These are phyloP conservation scores for Sebastes wilsoni DNA, from an alignment of 2,797 vertebrate species.

Conservation along the genomic window DNA sequence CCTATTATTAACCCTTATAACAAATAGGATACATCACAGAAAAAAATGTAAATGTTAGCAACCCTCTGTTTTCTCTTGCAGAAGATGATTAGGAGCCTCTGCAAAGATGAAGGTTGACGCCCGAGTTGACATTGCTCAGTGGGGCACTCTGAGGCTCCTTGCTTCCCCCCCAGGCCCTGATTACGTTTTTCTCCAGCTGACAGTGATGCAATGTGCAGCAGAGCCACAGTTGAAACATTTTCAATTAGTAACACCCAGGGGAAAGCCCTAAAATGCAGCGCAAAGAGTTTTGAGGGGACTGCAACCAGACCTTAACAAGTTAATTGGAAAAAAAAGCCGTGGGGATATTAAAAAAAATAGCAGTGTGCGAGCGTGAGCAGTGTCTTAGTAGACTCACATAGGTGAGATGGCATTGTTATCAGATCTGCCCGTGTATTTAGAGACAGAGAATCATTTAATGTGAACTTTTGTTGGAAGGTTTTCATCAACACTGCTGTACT, in stretches of 20 bases:
- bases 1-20: background rate
- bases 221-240: constrained; percentile 22
- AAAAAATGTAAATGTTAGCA: background rate
- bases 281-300: background rate
- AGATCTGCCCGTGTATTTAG: background rate
- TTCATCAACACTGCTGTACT: background rate
- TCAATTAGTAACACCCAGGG: constrained; percentile 8
- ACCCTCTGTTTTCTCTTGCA: background rate
- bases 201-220: constrained; percentile 14
- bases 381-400: background rate
- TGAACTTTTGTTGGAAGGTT: background rate
- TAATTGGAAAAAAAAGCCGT: background rate
- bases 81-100: background rate
- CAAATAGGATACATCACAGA: background rate
- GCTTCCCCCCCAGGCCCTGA: background rate
- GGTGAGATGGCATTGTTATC: background rate
- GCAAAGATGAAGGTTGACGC: constrained; percentile 1
- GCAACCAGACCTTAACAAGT: background rate
- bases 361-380: background rate
- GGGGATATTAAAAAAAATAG: background rate
- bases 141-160: background rate
- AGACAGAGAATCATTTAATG: background rate
- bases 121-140: background rate
- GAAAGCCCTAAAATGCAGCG: background rate
- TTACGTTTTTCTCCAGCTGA: constrained; percentile 1